These are phyloP conservation scores for Pteromalus puparum DNA, from an alignment of 1,140 invertebrate species.

Conservation along the genomic window DNA sequence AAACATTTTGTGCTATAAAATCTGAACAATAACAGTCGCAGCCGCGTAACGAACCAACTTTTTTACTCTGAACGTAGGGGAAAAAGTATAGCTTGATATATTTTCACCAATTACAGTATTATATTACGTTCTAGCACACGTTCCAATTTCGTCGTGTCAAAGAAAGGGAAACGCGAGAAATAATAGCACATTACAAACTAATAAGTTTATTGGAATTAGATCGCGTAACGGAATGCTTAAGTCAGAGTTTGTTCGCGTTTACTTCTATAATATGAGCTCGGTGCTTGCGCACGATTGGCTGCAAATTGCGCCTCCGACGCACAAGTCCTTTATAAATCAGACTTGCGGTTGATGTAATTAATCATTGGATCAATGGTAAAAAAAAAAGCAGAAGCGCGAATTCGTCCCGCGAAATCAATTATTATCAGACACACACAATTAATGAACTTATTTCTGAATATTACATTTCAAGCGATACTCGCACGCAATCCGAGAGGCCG, in stretches of 20 bases:
- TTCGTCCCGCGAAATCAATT: conserved; percentile 37
- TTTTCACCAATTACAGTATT: conserved; percentile 14
- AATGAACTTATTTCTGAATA: conserved; percentile 4
- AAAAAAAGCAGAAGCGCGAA: neutral
- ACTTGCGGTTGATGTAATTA: neutral
- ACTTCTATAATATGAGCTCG: neutral
- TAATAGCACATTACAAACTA: conserved; percentile 27
- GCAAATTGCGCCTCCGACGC: conserved; percentile 27
- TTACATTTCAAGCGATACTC: conserved; percentile 38
- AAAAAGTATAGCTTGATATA: neutral
- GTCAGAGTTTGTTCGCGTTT: conserved; percentile 19
- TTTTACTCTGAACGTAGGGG: neutral
- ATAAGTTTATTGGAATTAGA: conserved; percentile 33
- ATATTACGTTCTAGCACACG: conserved; percentile 35
- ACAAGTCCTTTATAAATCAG: neutral
- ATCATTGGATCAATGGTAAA: neutral
- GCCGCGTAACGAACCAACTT: too few relatives aligned
- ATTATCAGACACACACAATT: conserved; percentile 28
- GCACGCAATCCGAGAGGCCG: neutral
- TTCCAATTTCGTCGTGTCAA: neutral
- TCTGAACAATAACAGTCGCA: too few relatives aligned
- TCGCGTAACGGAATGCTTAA: conserved; percentile 44
- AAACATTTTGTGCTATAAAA: conserved; percentile 1
- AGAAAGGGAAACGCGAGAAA: conserved; percentile 26
- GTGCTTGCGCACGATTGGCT: neutral